Conservation (phyloP, 2,113 vertebrate species). For the Buteo buteo region DNA sequence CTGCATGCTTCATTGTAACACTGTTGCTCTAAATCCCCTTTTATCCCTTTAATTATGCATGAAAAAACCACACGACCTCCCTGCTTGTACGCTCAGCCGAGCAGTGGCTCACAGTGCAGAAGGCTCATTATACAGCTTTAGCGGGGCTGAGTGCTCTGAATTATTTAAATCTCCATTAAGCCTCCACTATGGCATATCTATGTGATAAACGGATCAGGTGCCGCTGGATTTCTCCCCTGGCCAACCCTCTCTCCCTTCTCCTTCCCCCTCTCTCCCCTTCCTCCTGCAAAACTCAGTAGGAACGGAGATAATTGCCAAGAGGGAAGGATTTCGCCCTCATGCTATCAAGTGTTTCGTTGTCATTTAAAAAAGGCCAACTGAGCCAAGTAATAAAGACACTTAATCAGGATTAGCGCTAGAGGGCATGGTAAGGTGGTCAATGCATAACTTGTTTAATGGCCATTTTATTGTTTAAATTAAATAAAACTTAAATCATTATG, state of each 20-base stretch:
- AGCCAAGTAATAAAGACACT: constrained; percentile 64
- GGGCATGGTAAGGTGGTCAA: constrained; percentile 55
- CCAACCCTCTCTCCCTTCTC: neutral
- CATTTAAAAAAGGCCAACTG: constrained; percentile 57
- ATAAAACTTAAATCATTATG: constrained; percentile 58
- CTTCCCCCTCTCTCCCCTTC: constrained; percentile 24
- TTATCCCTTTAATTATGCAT: constrained; percentile 81
- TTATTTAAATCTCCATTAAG: constrained; percentile 89
- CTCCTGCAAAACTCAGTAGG: constrained; percentile 49
- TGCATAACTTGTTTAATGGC: constrained; percentile 56
- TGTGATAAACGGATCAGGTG: constrained; percentile 77
- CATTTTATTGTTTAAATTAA: constrained; percentile 62
- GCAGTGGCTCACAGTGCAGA: constrained; percentile 35
- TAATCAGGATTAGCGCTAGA: constrained; percentile 51
- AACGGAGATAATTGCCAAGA: constrained; percentile 49
- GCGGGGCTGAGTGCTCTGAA: constrained; percentile 80
- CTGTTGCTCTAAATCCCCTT: constrained; percentile 55
- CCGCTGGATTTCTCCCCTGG: constrained; percentile 38
- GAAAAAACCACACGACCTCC: constrained; percentile 74
- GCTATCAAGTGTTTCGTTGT: constrained; percentile 19
- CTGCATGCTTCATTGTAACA: constrained; percentile 64
- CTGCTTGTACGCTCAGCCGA: constrained; percentile 9
- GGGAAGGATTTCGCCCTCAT: neutral
- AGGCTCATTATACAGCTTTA: constrained; percentile 83
- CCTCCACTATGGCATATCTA: constrained; percentile 72